Evolutionary conservation across 2,797 vertebrate genomes (phyloP), one percentile per base, ranked within the genome.

Genomic region (Loriculus beryllinus): DNA sequence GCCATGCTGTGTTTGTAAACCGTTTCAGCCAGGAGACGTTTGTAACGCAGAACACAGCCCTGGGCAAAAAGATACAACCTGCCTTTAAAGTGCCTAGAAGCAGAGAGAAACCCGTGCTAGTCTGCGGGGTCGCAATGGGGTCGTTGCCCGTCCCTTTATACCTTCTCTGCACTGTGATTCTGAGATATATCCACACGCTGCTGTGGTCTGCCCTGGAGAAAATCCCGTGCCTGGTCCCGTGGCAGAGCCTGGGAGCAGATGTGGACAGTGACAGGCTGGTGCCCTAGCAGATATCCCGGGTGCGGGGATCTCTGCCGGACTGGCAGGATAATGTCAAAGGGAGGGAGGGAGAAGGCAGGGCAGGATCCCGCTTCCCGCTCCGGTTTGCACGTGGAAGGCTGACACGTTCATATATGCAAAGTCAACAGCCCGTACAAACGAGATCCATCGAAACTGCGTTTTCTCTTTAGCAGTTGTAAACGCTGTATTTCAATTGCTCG

Each of bases 121-220:
- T 69, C 59, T 14, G 52, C 59, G 7, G 71, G 26, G 33, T 28
- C 6, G 2, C 45, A 3, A 0, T 2, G 12, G 22, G 26, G 11
- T 9, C 4, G 26, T 2, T 81, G 7, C 35, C 2, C 3, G 15
- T 47, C 22, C 60, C 39, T 77, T 74, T 8, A 17, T 47, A 28
- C 26, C 26, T 26, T 42, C 4, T 10, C 74, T 8, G 4, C 42
- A 3, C 19, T n/a, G 54, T 3, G 51, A 6, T 23, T 33, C 29
- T 0, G 8, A 2, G 0, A 57, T 3, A 2, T 6, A 48, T 5
- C 45, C 45, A 2, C 47, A 8, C 43, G 6, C 5, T 13, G 28
- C 21, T 26, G 54, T 47, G 7, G 28, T 2, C 57, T 15, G 37
- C 51, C 3, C 5, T 3, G 63, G 37, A n/a, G 65, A 59, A 82